phyloP scores from a whole-genome alignment of 2,888 invertebrate genomes.

The Drosophila affinis region DNA sequence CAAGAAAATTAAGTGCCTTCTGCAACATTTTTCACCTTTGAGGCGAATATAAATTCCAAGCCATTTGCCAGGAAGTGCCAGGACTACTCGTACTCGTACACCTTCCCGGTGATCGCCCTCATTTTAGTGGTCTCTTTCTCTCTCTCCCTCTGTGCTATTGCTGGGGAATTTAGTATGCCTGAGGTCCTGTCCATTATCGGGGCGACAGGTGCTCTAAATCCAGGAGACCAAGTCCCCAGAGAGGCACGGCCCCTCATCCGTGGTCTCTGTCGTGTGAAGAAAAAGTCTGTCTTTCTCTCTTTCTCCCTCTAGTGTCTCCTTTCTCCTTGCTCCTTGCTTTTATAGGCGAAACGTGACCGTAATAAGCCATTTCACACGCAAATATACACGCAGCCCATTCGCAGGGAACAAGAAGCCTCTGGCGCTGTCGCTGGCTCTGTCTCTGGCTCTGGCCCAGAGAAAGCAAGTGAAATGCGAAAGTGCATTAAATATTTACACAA shows the following conservation, averaged over 20 bases:
- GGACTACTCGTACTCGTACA: no score
- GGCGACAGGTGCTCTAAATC: constrained; percentile 38
- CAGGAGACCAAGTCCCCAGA: constrained; percentile 1
- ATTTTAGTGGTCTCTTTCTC: not conserved
- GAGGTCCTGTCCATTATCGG: not conserved
- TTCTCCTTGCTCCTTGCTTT: constrained; percentile 54
- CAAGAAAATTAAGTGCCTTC: not conserved
- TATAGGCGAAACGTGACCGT: constrained; percentile 69
- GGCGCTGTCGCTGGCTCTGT: no score
- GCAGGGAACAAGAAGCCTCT: not conserved
- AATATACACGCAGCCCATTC: constrained; percentile 16
- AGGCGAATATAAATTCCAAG: constrained; percentile 6
- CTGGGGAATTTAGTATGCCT: not conserved
- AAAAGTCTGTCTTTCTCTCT: not conserved
- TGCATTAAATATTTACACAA: constrained; percentile 64
- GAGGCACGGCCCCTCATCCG: not conserved
- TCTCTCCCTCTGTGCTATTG: not conserved
- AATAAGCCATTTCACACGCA: constrained; percentile 65
- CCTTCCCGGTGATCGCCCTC: not conserved
- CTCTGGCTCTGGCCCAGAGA: not conserved
- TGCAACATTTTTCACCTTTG: not conserved
- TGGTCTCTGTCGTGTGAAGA: not conserved
- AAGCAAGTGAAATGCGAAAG: constrained; percentile 24
- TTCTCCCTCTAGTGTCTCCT: no score
- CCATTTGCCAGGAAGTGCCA: constrained; percentile 1